Evolutionary conservation across 2,113 vertebrate species (phyloP), one percentile per base, ranked within the genome.

Genomic region (Hylia prasina): DNA sequence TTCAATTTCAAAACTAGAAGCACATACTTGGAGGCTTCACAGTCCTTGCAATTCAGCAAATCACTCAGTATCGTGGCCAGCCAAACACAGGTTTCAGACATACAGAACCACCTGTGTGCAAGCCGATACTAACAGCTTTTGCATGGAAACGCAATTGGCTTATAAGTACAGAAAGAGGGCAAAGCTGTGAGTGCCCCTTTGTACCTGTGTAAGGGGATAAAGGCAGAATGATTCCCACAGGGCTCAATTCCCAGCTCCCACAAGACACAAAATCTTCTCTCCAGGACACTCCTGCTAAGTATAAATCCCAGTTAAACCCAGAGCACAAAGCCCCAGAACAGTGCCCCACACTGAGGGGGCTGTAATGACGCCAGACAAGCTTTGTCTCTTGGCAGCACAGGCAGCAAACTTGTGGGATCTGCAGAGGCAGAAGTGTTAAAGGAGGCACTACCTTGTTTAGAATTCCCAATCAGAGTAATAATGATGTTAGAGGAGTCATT

Each of bases 21-120:
- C 40, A 35, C 24, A 14, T 0, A 0, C 11, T 65, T 3, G 2
- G 31, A 40, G 7, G 14, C 12, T 82, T 85, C 61, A 8, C 6
- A 54, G 10, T 7, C 56, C 53, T 63, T 54, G 14, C 40, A 50
- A 42, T 33, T 82, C 65, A 61, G 18, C 6, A 85, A 84, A 91
- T 42, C 57, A 30, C 61, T 37, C 68, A 39, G 15, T 16, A n/a
- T 12, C 0, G 0, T 47, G 10, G 37, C 72, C 65, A 76, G 40
- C 31, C 65, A 60, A 53, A 75, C 6, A 4, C 27, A 45, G 6
- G 6, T 69, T 90, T 73, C 63, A 87, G 40, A 39, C 53, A 20
- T 7, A 20, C 21, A 69, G 64, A 82, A 9, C 31, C 45, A 27
- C 27, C 61, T 50, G 30, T 70, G 27, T 33, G 27, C 27, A 24